Evolutionary conservation across 2,797 vertebrate species (phyloP), one percentile per base, ranked within the genome.

Genomic region (Pelodytes ibericus): DNA sequence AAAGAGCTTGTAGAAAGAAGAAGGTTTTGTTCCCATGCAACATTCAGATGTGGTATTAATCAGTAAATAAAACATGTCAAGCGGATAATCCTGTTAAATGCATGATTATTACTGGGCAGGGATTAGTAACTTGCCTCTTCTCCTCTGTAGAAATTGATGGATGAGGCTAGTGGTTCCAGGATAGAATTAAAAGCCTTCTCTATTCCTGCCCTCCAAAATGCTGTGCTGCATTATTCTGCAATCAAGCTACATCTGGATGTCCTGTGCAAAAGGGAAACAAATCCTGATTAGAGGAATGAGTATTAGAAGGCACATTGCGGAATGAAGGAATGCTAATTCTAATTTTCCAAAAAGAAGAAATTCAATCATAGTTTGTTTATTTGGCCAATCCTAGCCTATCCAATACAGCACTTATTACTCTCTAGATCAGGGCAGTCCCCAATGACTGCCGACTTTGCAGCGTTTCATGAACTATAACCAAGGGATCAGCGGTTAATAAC

Each of bases 71-170:
- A 60, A 75, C 65, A 49, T 18, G 18, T 53, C 47, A 56, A 63
- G 66, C 65, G 22, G 61, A 57, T 69, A 69, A 75, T 69, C 65
- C 65, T 30, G 33, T 69, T 76, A 70, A 69, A 29, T 62, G 44
- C 53, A 33, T 27, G 60, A 57, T 69, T 49, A 63, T 69, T 70
- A 27, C 47, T 60, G 65, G 74, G 56, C 30, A 58, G 56, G n/a
- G 24, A 61, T 65, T 36, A 26, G 57, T 47, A 15, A 4, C 74
- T 41, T 27, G 44, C 33, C 61, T 60, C 57, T 29, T 41, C 58
- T 75, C 39, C 49, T 20, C 25, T 6, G 58, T 47, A 26, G 33
- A 58, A 56, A 3, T 49, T 67, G 72, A 75, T 68, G 53, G 72
- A 76, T 76, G 74, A 70, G 44, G 57, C 9, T 41, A 51, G 59